Evolutionary conservation across 92 coral and sea anemone genomes (phyloP), one percentile per base, ranked within the genome.

Genomic region (Hydrozoanthus gracilis): DNA sequence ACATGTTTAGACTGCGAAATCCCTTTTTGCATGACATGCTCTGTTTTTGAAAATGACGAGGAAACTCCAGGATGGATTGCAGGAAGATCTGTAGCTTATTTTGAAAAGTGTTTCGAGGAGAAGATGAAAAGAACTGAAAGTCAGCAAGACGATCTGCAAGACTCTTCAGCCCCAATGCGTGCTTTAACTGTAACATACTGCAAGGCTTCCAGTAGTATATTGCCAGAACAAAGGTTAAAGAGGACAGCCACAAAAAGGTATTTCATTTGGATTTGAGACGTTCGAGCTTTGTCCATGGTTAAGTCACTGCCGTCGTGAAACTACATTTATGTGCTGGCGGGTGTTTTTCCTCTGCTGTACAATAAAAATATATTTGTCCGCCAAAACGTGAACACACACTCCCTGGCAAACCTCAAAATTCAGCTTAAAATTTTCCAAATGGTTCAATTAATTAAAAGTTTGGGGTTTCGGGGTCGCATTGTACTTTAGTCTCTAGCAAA

Each of bases 71-170:
- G 89, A 16, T 89, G 83, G 87, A 70, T 47, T 44, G 68, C 82
- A 61, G 92, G 86, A 13, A 71, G 72, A 60, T 80, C 89, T 3
- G 89, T 89, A 14, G 89, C 89, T 9, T 70, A 86, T 74, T 89
- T 86, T 69, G 48, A 60, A 44, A 39, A 44, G 9, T 89, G 89
- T 47, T 44, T 67, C 55, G 44, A 71, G 51, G 92, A 85, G 47
- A 51, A 75, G 46, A 75, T 75, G 79, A 75, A 75, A 73, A 45
- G 58, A 60, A 60, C 67, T 70, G 75, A 39, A 70, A 39, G 50
- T 10, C 50, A 70, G 47, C 72, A 67, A 4, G 3, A 70, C 50
- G 75, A 70, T 70, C 75, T 70, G n/a, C 75, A 70, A 75, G 62
- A 75, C 64, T 52, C 79, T 17, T 46, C 44, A 49, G 79, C 79